Percentiles rank a stretch among this genome's conserved stretches.
These are phyloP conservation scores for Sus scrofa DNA, from an alignment of 2,113 vertebrate genomes.

Conservation along the genomic window DNA sequence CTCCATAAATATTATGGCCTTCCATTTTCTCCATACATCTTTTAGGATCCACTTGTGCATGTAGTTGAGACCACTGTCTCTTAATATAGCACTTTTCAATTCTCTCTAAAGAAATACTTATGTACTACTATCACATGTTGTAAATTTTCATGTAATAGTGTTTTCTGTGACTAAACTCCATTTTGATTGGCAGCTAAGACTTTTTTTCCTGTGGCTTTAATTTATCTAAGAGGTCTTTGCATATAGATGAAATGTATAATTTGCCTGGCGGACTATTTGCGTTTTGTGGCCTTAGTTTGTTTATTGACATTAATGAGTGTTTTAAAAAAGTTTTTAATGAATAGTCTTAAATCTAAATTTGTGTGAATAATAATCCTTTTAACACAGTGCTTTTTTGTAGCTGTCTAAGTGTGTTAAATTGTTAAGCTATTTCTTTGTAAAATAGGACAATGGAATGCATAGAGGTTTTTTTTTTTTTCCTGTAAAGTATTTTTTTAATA, in stretches of 20 bases:
- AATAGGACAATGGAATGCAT: conserved; percentile 91
- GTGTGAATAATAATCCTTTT: conserved; percentile 86
- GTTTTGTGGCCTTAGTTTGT: conserved; percentile 89
- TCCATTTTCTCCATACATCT: conserved; percentile 82
- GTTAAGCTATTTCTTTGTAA: conserved; percentile 91
- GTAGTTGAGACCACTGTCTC: conserved; percentile 83
- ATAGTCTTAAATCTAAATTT: conserved; percentile 87
- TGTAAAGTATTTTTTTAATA: conserved; percentile 97
- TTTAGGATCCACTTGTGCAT: conserved; percentile 85
- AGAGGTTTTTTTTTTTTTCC: conserved; percentile 88
- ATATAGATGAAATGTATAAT: conserved; percentile 87
- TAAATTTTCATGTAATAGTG: conserved; percentile 87
- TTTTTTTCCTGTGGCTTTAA: conserved; percentile 88
- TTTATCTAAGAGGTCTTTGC: conserved; percentile 88
- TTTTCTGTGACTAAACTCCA: conserved; percentile 85
- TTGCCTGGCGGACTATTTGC: conserved; percentile 89
- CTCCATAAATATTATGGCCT: conserved; percentile 83
- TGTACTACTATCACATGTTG: conserved; percentile 83
- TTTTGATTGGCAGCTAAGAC: conserved; percentile 89
- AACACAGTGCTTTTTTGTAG: conserved; percentile 88
- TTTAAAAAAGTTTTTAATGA: conserved; percentile 85
- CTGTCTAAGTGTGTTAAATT: conserved; percentile 88
- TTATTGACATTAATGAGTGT: conserved; percentile 88
- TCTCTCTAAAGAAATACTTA: conserved; percentile 79
- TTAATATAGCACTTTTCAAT: conserved; percentile 84